phyloP scores from a whole-genome alignment of 2,888 invertebrate genomes.

The Cataglyphis albicans region DNA sequence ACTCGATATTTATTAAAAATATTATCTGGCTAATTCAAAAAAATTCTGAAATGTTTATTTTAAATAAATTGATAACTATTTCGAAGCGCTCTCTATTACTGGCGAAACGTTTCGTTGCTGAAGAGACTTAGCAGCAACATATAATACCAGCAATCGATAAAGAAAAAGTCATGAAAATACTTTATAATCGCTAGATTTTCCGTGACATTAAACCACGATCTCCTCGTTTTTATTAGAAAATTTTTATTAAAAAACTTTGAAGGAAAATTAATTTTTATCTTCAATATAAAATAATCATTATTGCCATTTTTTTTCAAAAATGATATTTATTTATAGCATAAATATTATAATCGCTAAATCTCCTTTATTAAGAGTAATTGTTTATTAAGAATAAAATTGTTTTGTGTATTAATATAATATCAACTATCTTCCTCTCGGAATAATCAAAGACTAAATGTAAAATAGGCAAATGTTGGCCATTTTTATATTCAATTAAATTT shows the following conservation, averaged over 20 bases:
- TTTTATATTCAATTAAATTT: not conserved
- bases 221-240: not conserved
- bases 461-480: not conserved
- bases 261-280: not conserved
- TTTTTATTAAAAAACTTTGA: not conserved
- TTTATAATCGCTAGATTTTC: not conserved
- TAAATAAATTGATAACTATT: not conserved
- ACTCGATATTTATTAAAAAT: not conserved
- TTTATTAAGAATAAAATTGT: not conserved
- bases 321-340: not conserved
- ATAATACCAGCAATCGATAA: slow-evolving; percentile 15
- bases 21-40: not conserved
- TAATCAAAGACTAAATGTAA: not conserved
- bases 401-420: not conserved
- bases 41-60: not conserved
- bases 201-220: not conserved
- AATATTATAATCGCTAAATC: not conserved
- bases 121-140: not conserved
- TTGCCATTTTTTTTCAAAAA: not conserved
- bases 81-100: not conserved
- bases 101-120: not conserved
- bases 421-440: not conserved
- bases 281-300: not conserved
- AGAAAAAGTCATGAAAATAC: not conserved
- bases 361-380: not conserved